These are phyloP conservation scores for Hippocampus guttulatus DNA, from an alignment of 2,113 vertebrate genomes.

Conservation along the genomic window DNA sequence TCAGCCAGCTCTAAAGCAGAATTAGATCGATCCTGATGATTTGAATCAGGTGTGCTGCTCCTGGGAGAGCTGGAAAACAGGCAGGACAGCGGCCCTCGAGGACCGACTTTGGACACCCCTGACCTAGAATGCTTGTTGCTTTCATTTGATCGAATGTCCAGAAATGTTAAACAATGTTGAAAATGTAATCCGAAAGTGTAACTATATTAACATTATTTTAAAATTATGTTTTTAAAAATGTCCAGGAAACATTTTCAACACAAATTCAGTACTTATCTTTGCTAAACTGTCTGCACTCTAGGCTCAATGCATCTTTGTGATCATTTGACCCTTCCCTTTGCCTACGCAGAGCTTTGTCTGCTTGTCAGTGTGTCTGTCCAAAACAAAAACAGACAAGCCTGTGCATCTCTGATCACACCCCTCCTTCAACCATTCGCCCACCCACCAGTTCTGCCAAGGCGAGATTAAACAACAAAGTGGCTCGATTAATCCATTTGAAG, in stretches of 20 bases:
- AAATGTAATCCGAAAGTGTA: not conserved
- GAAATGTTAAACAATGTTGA: too few relatives aligned
- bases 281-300: slow-evolving; percentile 9
- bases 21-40: too few relatives aligned
- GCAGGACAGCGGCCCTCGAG: too few relatives aligned
- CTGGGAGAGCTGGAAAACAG: too few relatives aligned
- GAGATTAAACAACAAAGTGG: slow-evolving; percentile 76
- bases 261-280: not conserved
- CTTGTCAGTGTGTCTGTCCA: slow-evolving; percentile 64
- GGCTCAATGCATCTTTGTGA: slow-evolving; percentile 26
- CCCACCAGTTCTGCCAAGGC: slow-evolving; percentile 70
- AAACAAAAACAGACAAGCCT: slow-evolving; percentile 63
- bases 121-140: too few relatives aligned
- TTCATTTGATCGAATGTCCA: too few relatives aligned
- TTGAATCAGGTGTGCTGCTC: too few relatives aligned
- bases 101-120: too few relatives aligned
- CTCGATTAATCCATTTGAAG: slow-evolving; percentile 75
- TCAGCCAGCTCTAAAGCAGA: too few relatives aligned
- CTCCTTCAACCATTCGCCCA: slow-evolving; percentile 35
- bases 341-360: slow-evolving; percentile 41
- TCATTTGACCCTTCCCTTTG: slow-evolving; percentile 22
- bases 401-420: slow-evolving; percentile 56
- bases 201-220: too few relatives aligned
- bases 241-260: too few relatives aligned
- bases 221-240: too few relatives aligned